Evolutionary conservation across 2,888 invertebrate species (phyloP), one percentile per base, ranked within the genome.

Genomic region (Selenia dentaria): DNA sequence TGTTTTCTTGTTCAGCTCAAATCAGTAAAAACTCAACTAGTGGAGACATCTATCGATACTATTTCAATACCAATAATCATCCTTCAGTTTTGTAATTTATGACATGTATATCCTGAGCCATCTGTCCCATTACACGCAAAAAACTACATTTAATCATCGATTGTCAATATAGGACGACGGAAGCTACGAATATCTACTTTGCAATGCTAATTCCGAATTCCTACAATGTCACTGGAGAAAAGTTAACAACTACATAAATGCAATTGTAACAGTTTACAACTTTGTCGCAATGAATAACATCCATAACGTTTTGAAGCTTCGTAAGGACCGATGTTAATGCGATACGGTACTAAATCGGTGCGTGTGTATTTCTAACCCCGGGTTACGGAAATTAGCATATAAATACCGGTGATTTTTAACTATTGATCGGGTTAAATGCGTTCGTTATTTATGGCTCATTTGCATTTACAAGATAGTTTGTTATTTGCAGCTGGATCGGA

Each of bases 401-500:
- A 85, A 88, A 89, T 88, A 81, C 75, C 72, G 79, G 75, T 83
- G 82, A 79, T 86, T 82, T 74, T 71, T 68, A 83, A 83, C 78
- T 82, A 87, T 86, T 75, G 83, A 79, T 74, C 68, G 68, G 63
- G 62, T 73, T 70, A 72, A 79, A 81, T 70, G 63, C 55, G 65
- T 60, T 69, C 70, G 71, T 73, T 72, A 70, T 64, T 58, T 57
- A 57, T 53, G 54, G 37, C 36, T 40, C 52, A 72, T 72, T 72
- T 61, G 61, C 71, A 70, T 72, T 59, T 55, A 55, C 55, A 43
- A 43, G 62, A 63, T 66, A 59, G 60, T 64, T 61, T 57, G 62
- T 51, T 51, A 48, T 29, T 40, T 33, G 64, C 73, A 69, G 58
- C 68, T 71, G 70, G 59, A 44, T 38, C 45, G 54, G 51, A 62